Percentiles rank a stretch among this genome's conserved stretches.
phyloP scores from a whole-genome alignment of 2,888 invertebrate genomes.

The Acleris laterana region DNA sequence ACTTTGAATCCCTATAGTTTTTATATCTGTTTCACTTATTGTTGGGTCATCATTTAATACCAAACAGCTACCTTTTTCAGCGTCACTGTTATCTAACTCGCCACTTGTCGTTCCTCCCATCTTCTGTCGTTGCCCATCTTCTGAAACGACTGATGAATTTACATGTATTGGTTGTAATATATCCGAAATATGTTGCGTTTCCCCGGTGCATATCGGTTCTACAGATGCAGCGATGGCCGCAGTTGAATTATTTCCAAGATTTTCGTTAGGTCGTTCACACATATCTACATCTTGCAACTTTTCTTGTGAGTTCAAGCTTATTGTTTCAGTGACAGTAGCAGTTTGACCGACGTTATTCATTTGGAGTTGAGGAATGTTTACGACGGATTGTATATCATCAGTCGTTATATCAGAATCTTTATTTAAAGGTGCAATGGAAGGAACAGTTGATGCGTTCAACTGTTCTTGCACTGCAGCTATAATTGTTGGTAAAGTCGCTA shows the following conservation, averaged over 20 bases:
- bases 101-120: background rate
- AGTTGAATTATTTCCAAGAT: background rate
- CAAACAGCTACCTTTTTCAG: background rate
- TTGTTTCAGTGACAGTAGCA: background rate
- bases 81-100: slow-evolving; percentile 1
- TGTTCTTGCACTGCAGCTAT: slow-evolving; percentile 52
- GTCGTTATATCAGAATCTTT: background rate
- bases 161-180: background rate
- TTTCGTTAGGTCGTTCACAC: background rate
- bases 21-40: background rate
- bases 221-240: background rate
- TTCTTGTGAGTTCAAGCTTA: slow-evolving; percentile 16
- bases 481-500: slow-evolving; percentile 49
- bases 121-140: too few species aligned
- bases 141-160: too few species aligned
- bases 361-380: background rate
- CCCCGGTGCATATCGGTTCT: background rate
- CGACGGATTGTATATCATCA: background rate
- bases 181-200: background rate
- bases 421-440: slow-evolving; percentile 27
- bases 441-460: slow-evolving; percentile 45
- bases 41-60: background rate
- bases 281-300: slow-evolving; percentile 9
- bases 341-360: background rate
- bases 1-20: background rate